These are phyloP conservation scores for Rhagium mordax DNA, from an alignment of 2,888 invertebrate genomes.

Conservation along the genomic window DNA sequence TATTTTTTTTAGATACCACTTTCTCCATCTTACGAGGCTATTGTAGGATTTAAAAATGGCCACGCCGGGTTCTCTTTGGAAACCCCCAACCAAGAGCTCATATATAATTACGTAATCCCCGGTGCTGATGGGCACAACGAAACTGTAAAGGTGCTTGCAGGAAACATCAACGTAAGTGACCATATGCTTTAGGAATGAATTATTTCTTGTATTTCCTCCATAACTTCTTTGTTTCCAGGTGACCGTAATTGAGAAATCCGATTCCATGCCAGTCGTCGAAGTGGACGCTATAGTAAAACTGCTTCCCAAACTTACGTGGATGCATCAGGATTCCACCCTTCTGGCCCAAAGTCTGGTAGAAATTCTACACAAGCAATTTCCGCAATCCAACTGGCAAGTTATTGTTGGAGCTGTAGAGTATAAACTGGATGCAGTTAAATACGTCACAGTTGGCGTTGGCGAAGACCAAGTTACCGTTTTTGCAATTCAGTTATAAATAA, in stretches of 20 bases:
- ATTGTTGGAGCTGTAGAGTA: background rate
- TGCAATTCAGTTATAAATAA: too few relatives aligned
- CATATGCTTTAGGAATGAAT: too few relatives aligned
- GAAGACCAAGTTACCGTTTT: too few relatives aligned
- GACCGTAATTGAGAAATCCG: too few relatives aligned
- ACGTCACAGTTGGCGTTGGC: too few relatives aligned
- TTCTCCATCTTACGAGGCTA: background rate
- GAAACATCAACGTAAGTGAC: background rate
- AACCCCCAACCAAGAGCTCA: background rate
- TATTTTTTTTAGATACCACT: slow-evolving; percentile 8
- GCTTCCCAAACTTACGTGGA: too few relatives aligned
- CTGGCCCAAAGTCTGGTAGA: background rate
- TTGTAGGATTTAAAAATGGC: background rate
- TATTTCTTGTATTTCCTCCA: too few relatives aligned
- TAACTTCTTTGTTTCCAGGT: too few relatives aligned
- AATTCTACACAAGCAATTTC: background rate
- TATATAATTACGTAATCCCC: background rate
- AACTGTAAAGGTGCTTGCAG: background rate
- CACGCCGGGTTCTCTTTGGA: background rate
- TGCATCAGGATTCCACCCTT: background rate
- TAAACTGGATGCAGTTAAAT: too few relatives aligned
- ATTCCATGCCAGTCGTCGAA: too few relatives aligned
- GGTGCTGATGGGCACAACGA: background rate
- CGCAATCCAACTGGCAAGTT: background rate
- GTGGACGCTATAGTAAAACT: too few relatives aligned